phyloP scores from a whole-genome alignment of 2,113 vertebrate species.

The Caranx melampygus region DNA sequence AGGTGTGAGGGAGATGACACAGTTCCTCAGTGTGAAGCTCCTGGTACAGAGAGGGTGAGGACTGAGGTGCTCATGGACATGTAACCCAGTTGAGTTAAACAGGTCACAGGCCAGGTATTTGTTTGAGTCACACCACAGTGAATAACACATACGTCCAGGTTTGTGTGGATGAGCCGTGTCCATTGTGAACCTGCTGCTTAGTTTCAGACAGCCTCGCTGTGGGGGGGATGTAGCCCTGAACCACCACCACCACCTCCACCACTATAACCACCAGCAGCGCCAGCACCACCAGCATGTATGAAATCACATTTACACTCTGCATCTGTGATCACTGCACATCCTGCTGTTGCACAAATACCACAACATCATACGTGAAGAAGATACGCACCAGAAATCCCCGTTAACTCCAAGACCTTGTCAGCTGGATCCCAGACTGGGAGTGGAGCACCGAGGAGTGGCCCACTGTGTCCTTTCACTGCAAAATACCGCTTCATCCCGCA shows the following conservation, averaged over 20 bases:
- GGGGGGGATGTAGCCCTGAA: too few relatives aligned
- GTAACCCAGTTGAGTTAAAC: not conserved
- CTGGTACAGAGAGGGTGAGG: not conserved
- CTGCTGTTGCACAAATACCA: not conserved
- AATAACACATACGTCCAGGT: not conserved
- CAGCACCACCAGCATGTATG: not conserved
- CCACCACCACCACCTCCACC: not conserved
- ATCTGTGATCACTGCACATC: not conserved
- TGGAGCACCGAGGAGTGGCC: not conserved
- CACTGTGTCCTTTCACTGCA: not conserved
- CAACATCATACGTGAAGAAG: not conserved
- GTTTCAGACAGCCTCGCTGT: conserved; percentile 6
- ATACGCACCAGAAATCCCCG: not conserved
- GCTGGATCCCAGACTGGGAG: not conserved
- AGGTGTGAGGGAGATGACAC: not conserved
- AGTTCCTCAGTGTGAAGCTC: not conserved
- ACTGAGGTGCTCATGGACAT: not conserved
- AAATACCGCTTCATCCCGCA: not conserved
- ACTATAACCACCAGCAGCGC: not conserved
- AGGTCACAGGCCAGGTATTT: not conserved
- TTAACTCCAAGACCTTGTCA: not conserved
- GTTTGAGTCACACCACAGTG: not conserved
- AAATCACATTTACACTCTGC: conserved; percentile 7
- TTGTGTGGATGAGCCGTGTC: not conserved
- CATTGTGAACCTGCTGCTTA: conserved; percentile 2